Percentiles rank a stretch among this genome's conserved stretches.
These are phyloP conservation scores for Limenitis camilla DNA, from an alignment of 2,888 invertebrate genomes.

Conservation along the genomic window DNA sequence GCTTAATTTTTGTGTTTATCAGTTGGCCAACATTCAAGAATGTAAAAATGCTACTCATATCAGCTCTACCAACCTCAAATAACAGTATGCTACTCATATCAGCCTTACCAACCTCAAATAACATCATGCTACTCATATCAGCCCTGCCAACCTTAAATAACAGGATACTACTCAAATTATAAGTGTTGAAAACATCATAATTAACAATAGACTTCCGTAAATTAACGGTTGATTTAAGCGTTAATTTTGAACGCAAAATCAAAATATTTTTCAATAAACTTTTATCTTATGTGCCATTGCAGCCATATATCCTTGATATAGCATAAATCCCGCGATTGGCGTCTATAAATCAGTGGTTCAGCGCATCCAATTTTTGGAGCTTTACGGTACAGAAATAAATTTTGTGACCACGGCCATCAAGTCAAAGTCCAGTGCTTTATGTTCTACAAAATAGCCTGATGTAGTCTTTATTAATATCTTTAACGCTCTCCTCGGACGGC, in stretches of 20 bases:
- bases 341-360: conserved; percentile 25
- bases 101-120: too few relatives aligned
- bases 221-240: too few relatives aligned
- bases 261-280: conserved; percentile 6
- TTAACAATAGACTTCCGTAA: background rate
- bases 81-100: too few relatives aligned
- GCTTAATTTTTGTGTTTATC: too few relatives aligned
- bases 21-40: too few relatives aligned
- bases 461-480: conserved; percentile 6
- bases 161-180: too few relatives aligned
- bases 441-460: conserved; percentile 8
- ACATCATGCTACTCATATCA: too few relatives aligned
- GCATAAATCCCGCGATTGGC: conserved; percentile 19
- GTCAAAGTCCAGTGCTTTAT: conserved; percentile 9
- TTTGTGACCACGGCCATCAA: conserved; percentile 10
- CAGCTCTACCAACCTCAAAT: too few relatives aligned
- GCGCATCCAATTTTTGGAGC: conserved; percentile 23
- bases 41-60: too few relatives aligned
- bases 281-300: conserved; percentile 14
- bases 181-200: too few relatives aligned
- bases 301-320: conserved; percentile 12
- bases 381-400: conserved; percentile 21
- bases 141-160: too few relatives aligned
- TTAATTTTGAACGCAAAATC: background rate
- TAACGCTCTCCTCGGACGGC: background rate